Conservation (phyloP, 2,888 invertebrate species). For the Andrena fulva region DNA sequence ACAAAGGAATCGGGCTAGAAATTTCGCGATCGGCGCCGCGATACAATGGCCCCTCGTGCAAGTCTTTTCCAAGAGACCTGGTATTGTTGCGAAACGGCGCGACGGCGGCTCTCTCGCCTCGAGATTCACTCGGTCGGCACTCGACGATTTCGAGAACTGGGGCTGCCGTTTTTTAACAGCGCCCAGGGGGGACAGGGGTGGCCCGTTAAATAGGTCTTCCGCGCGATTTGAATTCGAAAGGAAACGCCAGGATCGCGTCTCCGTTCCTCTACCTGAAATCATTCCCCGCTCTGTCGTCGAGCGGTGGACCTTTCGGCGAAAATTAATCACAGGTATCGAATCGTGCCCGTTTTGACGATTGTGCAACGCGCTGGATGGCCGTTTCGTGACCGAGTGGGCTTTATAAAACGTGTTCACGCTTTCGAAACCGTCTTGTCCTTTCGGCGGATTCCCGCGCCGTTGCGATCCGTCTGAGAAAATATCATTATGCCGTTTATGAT, state of each 20-base stretch:
- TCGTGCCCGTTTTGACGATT: not conserved
- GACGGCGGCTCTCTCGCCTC: constrained; percentile 2
- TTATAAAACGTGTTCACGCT: constrained; percentile 12
- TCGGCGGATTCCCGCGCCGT: not conserved
- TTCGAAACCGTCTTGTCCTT: constrained; percentile 1
- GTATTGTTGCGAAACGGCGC: constrained; percentile 62
- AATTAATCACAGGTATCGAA: not conserved
- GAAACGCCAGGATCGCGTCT: not conserved
- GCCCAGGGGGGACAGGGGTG: constrained; percentile 32
- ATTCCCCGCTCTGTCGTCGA: not conserved
- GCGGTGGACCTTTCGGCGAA: not conserved
- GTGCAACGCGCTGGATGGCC: not conserved
- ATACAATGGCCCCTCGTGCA: constrained; percentile 54
- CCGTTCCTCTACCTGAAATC: not conserved
- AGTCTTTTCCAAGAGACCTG: constrained; percentile 30
- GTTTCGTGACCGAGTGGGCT: not conserved
- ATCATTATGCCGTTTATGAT: constrained; percentile 48
- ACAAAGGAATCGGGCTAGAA: constrained; percentile 72
- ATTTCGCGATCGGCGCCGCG: constrained; percentile 62
- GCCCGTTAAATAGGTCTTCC: constrained; percentile 56
- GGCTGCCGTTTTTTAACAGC: constrained; percentile 26
- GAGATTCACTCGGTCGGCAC: constrained; percentile 61
- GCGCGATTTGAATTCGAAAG: constrained; percentile 45
- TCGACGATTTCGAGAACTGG: constrained; percentile 62
- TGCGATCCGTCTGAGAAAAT: constrained; percentile 37